Evolutionary conservation across 2,113 vertebrate genomes (phyloP), one percentile per base, ranked within the genome.

Genomic region (Laticauda colubrina): DNA sequence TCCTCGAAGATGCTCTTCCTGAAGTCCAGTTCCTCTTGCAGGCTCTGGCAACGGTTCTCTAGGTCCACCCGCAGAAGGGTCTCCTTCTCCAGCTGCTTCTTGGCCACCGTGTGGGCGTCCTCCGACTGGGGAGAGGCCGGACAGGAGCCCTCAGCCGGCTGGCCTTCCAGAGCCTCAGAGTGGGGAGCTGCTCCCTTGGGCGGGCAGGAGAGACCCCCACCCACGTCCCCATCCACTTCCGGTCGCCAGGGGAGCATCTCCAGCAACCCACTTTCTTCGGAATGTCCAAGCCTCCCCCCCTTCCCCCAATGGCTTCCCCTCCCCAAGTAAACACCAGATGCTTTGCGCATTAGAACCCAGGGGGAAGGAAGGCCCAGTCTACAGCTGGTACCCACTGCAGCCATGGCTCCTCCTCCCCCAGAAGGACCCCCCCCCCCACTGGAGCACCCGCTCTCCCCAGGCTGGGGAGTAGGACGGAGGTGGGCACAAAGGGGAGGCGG

Each of bases 1-100:
- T 99, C 99, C 86, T 99, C 98, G 90, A 99, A 99, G 95, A 99
- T 98, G 94, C 94, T 98, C 97, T 99, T 99, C 95, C 98, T 98
- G 98, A 99, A 99, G 96, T 98, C 98, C 43, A 99, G 98, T 53
- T 99, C 99, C 93, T 99, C 99, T 53, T 97, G 97, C 91, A 99
- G 96, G 53, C 99, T 99, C 96, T 99, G 99, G 93, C 98, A 99
- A 53, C 99, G 99, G 95, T 99, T 99, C 96, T 99, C 99, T 96
- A 99, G 92, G 97, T 99, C 99, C 34, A 99, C 99, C 0, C 99
- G 98, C 98, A 98, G 98, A 59, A 99, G 97, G 0, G 99, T 99
- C 95, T 99, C 99, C 26, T 98, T 97, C 97, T 99, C 99, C 97
- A 99, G 94, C 95, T 99, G 99, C 90, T 98, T 98, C 94, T 99